These are phyloP conservation scores for Microtus oregoni DNA, from an alignment of 2,113 vertebrate species.

Conservation along the genomic window DNA sequence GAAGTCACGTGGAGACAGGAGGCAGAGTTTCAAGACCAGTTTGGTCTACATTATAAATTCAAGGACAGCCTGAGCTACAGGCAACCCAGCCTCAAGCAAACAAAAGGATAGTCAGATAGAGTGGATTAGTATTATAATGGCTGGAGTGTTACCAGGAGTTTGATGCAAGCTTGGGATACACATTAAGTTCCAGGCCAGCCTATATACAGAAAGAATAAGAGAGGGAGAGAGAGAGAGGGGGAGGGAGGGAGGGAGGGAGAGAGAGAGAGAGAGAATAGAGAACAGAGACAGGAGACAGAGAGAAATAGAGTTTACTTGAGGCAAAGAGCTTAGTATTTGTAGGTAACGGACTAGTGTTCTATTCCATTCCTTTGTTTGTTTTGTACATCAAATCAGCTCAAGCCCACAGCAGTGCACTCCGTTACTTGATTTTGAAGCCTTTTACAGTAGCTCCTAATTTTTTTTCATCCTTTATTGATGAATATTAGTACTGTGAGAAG, in stretches of 20 bases:
- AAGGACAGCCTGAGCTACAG: neutral
- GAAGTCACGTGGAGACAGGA: neutral
- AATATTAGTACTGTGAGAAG: neutral
- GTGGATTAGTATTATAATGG: neutral
- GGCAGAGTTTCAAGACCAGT: neutral
- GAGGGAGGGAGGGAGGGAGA: neutral
- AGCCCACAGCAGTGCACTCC: neutral
- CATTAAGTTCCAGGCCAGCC: no score
- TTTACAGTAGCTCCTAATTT: neutral
- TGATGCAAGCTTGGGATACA: neutral
- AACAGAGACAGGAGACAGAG: neutral
- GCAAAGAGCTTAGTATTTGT: neutral
- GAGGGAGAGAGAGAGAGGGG: neutral
- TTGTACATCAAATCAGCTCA: neutral
- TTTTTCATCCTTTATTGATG: neutral
- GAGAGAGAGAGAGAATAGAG: neutral
- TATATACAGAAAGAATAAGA: neutral
- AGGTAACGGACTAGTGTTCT: neutral
- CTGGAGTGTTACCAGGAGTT: neutral
- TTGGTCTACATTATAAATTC: neutral
- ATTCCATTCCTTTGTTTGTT: neutral
- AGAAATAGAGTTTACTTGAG: neutral
- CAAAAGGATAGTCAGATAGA: neutral
- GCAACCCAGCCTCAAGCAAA: neutral
- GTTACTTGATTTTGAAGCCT: neutral